phyloP scores from a whole-genome alignment of 2,113 vertebrate genomes.

The Saiga tatarica region DNA sequence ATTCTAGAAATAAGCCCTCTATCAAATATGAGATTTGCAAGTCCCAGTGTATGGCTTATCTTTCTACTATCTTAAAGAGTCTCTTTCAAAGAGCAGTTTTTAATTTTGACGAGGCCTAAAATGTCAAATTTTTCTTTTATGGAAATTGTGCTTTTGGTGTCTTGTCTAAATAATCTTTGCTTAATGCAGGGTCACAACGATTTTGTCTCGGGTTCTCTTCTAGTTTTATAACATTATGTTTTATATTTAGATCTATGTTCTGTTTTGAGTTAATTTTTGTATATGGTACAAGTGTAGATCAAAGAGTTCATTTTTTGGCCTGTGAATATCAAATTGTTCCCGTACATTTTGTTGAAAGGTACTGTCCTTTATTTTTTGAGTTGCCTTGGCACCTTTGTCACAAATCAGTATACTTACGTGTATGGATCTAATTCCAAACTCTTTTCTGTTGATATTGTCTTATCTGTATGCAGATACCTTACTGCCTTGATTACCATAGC shows the following conservation, averaged over 20 bases:
- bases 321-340: background rate
- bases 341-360: background rate
- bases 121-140: background rate
- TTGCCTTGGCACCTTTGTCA: background rate
- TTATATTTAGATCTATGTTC: background rate
- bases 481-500: background rate
- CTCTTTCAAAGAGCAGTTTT: background rate
- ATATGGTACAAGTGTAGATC: background rate
- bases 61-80: background rate
- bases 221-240: background rate
- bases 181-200: background rate
- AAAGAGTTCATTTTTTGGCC: background rate
- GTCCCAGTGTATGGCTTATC: background rate
- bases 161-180: background rate
- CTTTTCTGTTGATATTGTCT: background rate
- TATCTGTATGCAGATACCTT: background rate
- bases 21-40: background rate
- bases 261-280: background rate
- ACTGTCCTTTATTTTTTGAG: background rate
- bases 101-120: background rate
- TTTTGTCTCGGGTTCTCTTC: background rate
- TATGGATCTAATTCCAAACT: background rate
- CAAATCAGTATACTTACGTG: background rate
- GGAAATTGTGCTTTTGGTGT: background rate
- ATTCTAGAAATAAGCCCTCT: background rate